Conservation (phyloP, 2,888 invertebrate genomes). For the Pterostichus madidus region DNA sequence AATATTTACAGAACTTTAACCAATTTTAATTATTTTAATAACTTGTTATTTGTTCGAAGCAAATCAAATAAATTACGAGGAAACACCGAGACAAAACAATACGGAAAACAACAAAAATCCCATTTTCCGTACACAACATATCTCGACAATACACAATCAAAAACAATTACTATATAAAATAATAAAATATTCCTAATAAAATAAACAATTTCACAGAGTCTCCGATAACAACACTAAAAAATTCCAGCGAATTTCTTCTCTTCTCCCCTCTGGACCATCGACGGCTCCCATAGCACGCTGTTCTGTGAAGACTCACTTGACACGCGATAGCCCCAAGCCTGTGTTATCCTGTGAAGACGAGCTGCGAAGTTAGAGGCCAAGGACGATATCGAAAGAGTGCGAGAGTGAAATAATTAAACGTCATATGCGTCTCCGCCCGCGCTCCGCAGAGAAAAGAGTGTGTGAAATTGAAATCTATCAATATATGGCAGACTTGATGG, state of each 20-base stretch:
- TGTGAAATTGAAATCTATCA: not conserved
- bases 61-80: too few species aligned
- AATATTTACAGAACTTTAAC: too few species aligned
- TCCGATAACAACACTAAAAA: not conserved
- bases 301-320: too few species aligned
- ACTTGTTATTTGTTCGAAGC: too few species aligned
- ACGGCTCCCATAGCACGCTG: too few species aligned
- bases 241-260: too few species aligned
- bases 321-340: too few species aligned
- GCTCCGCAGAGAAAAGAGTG: not conserved
- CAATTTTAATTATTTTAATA: too few species aligned
- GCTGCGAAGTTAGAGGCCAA: slow-evolving; percentile 3
- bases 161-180: too few species aligned
- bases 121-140: not conserved
- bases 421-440: not conserved
- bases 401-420: not conserved
- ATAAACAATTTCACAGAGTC: not conserved
- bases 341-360: not conserved
- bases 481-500: not conserved
- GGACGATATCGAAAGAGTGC: not conserved
- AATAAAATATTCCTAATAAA: not conserved
- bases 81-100: not conserved
- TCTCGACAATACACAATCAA: too few species aligned
- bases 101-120: slow-evolving; percentile 19
- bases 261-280: too few species aligned